Evolutionary conservation across 2,888 invertebrate species (phyloP), one percentile per base, ranked within the genome.

Genomic region (Folsomia candida): DNA sequence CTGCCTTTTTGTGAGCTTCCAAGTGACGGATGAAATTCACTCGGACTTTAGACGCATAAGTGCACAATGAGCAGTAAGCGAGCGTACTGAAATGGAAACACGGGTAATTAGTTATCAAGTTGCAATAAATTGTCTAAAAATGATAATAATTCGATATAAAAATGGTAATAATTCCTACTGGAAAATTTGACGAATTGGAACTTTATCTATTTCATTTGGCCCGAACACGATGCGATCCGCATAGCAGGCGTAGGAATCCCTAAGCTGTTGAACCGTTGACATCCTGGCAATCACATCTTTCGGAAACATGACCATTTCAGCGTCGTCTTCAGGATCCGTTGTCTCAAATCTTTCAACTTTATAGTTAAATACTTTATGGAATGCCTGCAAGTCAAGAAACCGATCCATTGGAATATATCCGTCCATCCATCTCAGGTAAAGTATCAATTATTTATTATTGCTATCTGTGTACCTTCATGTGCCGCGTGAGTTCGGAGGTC

Each of bases 21-120:
- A 93, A 82, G 81, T 91, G 91, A 0, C 90, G 84, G 6, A 89
- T 85, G 83, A 93, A 87, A 81, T 93, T 93, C n/a, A 79, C 77
- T 2, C 82, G 76, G 1, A 82, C 81, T 78, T 82, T 82, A 1
- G 80, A 80, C 1, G 78, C 37, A 68, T 80, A 82, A 0, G 77
- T 68, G 58, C 82, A 82, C 20, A 80, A 51, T 1, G 80, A 78
- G 69, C 82, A 82, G 22, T 76, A 68, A 6, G 78, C 76, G 25
- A 73, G 70, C 29, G 70, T 78, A 58, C 74, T 80, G 73, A 20
- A 76, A 67, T 27, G 64, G 70, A 76, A 80, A 54, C 78, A 76
- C 2, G 28, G n/a, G n/a, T n/a, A n/a, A n/a, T n/a, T n/a, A n/a
- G n/a, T n/a, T n/a, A n/a, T n/a, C n/a, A n/a, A 69, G 29, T 37